Evolutionary conservation across 1,140 invertebrate species (phyloP).

Genomic region (Micrasema minimum): DNA sequence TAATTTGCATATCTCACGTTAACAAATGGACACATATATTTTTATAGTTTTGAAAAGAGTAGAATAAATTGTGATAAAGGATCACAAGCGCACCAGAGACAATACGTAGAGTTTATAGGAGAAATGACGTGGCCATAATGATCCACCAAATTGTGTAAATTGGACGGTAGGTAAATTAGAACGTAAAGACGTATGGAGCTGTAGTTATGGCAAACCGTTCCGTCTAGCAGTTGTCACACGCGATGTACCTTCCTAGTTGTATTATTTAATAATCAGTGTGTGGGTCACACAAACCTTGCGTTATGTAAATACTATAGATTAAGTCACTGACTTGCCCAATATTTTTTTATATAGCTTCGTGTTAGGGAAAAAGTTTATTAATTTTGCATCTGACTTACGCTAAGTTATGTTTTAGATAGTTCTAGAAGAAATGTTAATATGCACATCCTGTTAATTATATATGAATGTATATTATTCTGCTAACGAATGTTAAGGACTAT

Average conservation of each 20-base stretch:
- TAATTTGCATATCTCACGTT: too few relatives aligned
- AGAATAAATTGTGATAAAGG: not conserved
- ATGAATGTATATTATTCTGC: conserved; percentile 37
- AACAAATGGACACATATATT: too few relatives aligned
- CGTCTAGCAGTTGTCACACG: not conserved
- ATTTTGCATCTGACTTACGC: conserved; percentile 36
- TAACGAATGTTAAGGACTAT: conserved; percentile 27
- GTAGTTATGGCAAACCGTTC: too few relatives aligned
- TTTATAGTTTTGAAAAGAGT: too few relatives aligned
- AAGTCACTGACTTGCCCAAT: conserved; percentile 40
- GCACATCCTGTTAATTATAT: conserved; percentile 38
- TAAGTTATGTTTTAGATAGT: conserved; percentile 40
- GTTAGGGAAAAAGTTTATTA: conserved; percentile 30
- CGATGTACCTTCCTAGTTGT: conserved; percentile 28
- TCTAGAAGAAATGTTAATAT: conserved; percentile 28
- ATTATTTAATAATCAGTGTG: conserved; percentile 13
- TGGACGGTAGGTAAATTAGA: not conserved
- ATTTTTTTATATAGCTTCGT: conserved; percentile 42
- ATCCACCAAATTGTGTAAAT: conserved; percentile 16
- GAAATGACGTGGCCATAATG: conserved; percentile 1
- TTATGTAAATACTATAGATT: conserved; percentile 34
- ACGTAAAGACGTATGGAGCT: not conserved
- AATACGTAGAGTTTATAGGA: conserved; percentile 20
- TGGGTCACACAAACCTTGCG: not conserved
- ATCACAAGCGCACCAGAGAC: conserved; percentile 17